These are phyloP conservation scores for Etheostoma spectabile DNA, from an alignment of 2,113 vertebrate species.

Conservation along the genomic window DNA sequence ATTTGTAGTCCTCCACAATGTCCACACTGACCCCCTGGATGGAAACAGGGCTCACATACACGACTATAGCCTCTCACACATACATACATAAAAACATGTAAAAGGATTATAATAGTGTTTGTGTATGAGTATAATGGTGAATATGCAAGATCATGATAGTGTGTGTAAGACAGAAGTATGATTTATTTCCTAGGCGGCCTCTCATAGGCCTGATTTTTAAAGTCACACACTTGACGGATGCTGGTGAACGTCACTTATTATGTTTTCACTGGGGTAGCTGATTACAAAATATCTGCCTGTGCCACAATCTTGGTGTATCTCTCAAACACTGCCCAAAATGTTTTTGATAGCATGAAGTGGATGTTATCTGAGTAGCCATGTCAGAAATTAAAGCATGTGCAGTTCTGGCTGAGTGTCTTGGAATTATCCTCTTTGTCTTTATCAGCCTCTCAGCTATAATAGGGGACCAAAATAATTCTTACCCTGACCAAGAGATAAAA, in stretches of 20 bases:
- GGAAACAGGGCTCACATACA: too few relatives aligned
- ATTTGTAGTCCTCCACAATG: too few relatives aligned
- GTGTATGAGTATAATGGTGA: too few relatives aligned
- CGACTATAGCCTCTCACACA: too few relatives aligned
- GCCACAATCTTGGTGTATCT: not conserved
- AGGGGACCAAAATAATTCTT: slow-evolving; percentile 78
- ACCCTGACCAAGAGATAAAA: slow-evolving; percentile 87
- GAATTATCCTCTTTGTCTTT: slow-evolving; percentile 88
- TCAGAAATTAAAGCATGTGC: slow-evolving; percentile 64
- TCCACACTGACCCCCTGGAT: too few relatives aligned
- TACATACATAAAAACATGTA: too few relatives aligned
- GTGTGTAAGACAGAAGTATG: too few relatives aligned
- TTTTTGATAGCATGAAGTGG: not conserved
- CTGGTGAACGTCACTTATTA: slow-evolving; percentile 4
- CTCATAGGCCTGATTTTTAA: slow-evolving; percentile 24
- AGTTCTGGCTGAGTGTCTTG: slow-evolving; percentile 86
- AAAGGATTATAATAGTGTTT: too few relatives aligned
- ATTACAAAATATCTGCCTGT: slow-evolving; percentile 1
- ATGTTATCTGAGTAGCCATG: slow-evolving; percentile 15
- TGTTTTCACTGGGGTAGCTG: slow-evolving; percentile 2
- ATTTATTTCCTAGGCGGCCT: too few relatives aligned
- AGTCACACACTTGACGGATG: slow-evolving; percentile 22
- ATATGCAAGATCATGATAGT: too few relatives aligned
- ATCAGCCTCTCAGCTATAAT: slow-evolving; percentile 85
- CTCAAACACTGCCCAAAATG: not conserved